Evolutionary conservation across 1,140 invertebrate genomes (phyloP), one percentile per base, ranked within the genome.

Genomic region (Drosophila rufa): DNA sequence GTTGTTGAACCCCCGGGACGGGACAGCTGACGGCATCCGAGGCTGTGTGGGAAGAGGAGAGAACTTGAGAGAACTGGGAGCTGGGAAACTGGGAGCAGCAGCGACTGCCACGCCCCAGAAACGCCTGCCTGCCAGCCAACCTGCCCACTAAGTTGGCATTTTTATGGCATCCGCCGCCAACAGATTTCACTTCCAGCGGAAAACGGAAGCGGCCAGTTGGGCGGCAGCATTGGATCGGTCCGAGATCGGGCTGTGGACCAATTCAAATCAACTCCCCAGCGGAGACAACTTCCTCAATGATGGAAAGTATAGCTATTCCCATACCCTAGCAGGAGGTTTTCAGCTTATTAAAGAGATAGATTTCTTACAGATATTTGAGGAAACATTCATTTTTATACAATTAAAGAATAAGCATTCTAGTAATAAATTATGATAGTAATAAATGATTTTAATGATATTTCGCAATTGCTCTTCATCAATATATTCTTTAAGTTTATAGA

Each of bases 171-270:
- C 84, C 84, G 84, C 73, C 71, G 76, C 71, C 17, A 69, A 79
- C 55, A 84, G 84, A 90, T 84, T 87, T 87, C 84, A 87, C 85
- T 87, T 87, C 84, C 84, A 89, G 85, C 85, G 85, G 85, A 90
- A 89, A 89, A 90, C 85, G 85, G 85, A 89, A 89, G 85, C 81
- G 65, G 70, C 67, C 69, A 80, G 82, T 87, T 87, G 74, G 75
- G 67, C 43, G 47, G 51, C 38, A 46, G 57, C 70, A 43, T 25
- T 30, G 43, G 36, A 48, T 36, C n/a, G 50, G 33, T 1, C 33
- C 33, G 14, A 22, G 51, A 51, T 30, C 66, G 36, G 59, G 60
- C 22, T 36, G 58, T 45, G 42, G 33, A 55, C 33, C 67, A 70
- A 70, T 70, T 75, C 45, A 66, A 76, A 75, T 66, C 71, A 64